Conservation (phyloP, 2,113 vertebrate genomes). For the Lathamus discolor region DNA sequence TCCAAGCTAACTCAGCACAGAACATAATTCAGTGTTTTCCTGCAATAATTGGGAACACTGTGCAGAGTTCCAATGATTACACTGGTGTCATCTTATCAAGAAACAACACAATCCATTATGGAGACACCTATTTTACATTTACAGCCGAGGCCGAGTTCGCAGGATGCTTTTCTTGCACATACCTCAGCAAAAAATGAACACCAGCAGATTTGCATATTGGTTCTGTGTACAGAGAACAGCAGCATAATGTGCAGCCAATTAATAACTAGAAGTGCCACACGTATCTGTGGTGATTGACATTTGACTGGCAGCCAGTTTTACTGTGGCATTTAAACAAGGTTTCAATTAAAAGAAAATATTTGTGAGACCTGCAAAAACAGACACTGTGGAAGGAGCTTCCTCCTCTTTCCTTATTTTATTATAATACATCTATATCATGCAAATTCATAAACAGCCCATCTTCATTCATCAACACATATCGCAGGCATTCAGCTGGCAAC, state of each 20-base stretch:
- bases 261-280: constrained; percentile 36
- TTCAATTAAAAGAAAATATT: constrained; percentile 59
- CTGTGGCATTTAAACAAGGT: constrained; percentile 56
- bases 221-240: background rate
- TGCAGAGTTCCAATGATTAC: constrained; percentile 36
- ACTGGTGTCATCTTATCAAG: constrained; percentile 52
- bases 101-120: constrained; percentile 54
- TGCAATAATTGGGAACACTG: constrained; percentile 39
- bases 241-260: constrained; percentile 46
- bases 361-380: constrained; percentile 36
- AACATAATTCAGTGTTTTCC: background rate
- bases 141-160: background rate
- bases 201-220: constrained; percentile 45
- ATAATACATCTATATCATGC: background rate
- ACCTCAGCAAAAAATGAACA: constrained; percentile 31
- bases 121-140: constrained; percentile 50
- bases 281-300: constrained; percentile 26
- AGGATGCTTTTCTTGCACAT: constrained; percentile 11
- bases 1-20: constrained; percentile 14
- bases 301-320: constrained; percentile 55
- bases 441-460: background rate
- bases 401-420: background rate
- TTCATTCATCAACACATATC: background rate
- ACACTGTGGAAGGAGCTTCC: background rate
- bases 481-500: background rate